Percentiles rank a stretch among this genome's conserved stretches.
Conservation (phyloP, 2,797 vertebrate species). For the Pempheris klunzingeri region DNA sequence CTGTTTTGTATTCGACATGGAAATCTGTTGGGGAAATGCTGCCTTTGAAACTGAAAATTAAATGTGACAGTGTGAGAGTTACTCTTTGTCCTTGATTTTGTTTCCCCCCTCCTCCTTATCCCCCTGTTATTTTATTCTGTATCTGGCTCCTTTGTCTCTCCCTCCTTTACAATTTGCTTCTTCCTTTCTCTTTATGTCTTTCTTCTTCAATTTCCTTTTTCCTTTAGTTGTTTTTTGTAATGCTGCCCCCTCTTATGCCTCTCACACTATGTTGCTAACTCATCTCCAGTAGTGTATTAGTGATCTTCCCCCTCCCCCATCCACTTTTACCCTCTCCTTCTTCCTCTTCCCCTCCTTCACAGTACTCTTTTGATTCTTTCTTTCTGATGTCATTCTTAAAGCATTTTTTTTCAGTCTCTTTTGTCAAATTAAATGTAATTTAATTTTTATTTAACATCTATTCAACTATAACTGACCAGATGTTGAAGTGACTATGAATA, state of each 20-base stretch:
- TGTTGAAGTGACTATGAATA: too few species aligned
- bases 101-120: constrained; percentile 42
- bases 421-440: background rate
- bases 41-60: constrained; percentile 81
- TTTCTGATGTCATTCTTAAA: constrained; percentile 2
- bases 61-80: constrained; percentile 81
- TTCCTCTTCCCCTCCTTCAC: constrained; percentile 32
- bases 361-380: background rate
- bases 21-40: constrained; percentile 74
- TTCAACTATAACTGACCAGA: too few species aligned
- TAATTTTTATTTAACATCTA: background rate
- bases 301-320: background rate
- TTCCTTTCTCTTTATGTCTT: constrained; percentile 41
- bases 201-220: constrained; percentile 52
- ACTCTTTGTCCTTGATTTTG: constrained; percentile 84
- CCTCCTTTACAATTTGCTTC: constrained; percentile 60
- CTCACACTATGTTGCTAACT: background rate
- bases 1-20: constrained; percentile 80
- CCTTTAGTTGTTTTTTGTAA: constrained; percentile 42
- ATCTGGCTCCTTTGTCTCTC: constrained; percentile 63
- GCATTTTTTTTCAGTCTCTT: background rate
- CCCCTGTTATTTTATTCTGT: constrained; percentile 69
- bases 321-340: constrained; percentile 66
- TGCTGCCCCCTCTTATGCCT: constrained; percentile 30
- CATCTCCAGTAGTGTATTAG: constrained; percentile 5